Evolutionary conservation across 2,888 invertebrate genomes (phyloP).

Genomic region (Heliconius erato): DNA sequence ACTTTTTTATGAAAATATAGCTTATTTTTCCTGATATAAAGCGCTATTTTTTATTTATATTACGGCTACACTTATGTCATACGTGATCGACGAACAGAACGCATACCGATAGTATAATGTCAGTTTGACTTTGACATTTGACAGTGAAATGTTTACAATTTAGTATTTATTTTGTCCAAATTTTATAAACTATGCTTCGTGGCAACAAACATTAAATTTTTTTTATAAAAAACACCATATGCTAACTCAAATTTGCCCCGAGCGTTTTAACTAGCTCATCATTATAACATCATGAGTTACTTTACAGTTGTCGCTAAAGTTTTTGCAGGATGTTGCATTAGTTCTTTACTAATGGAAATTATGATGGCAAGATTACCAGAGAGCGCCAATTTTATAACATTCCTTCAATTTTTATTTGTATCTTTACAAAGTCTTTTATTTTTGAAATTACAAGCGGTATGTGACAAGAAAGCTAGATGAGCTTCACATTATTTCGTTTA

Average conservation of each 20-base stretch:
- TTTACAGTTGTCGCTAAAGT: slow-evolving; percentile 62
- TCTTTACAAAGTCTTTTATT: slow-evolving; percentile 70
- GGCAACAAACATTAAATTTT: not conserved
- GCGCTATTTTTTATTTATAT: too few species aligned
- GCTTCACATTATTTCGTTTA: not conserved
- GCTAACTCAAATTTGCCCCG: not conserved
- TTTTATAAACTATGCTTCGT: slow-evolving; percentile 5
- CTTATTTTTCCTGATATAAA: too few species aligned
- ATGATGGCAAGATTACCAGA: slow-evolving; percentile 71
- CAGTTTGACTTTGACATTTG: not conserved
- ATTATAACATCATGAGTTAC: slow-evolving; percentile 4
- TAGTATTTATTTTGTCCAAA: not conserved
- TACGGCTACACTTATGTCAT: not conserved
- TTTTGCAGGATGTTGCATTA: slow-evolving; percentile 74
- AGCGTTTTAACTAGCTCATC: not conserved
- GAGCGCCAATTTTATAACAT: slow-evolving; percentile 77
- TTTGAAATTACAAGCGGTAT: slow-evolving; percentile 61
- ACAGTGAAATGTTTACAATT: slow-evolving; percentile 19
- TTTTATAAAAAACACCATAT: not conserved
- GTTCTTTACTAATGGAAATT: slow-evolving; percentile 80
- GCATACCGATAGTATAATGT: not conserved
- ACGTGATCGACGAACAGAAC: not conserved
- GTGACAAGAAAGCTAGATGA: slow-evolving; percentile 49
- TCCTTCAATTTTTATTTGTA: slow-evolving; percentile 77
- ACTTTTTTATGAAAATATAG: too few species aligned